Base-by-base conservation (phyloP, 2,113 vertebrate genomes). In the Cyphomyrus plagiostoma region DNA sequence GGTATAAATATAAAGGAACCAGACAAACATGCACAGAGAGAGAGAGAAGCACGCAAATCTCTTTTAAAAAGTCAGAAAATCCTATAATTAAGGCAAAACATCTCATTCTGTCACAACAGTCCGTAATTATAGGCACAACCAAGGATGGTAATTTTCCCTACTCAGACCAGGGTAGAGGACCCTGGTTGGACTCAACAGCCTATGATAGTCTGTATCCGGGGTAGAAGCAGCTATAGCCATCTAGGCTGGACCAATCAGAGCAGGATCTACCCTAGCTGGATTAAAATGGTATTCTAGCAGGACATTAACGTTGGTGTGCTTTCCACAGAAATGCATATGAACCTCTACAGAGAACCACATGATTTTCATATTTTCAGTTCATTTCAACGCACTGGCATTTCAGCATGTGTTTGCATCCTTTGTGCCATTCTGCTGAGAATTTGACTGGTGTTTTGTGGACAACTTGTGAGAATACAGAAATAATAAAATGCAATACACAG, bases 1-100 rank as follows among this genome's bases (percentile, higher is more conserved):
- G 21, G 26, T 48, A 26, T 13, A 26, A 10, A 49, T 49, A 86
- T 7, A 13, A 21, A 53, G 17, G 30, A 10, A 62, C n/a, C 21
- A 42, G 7, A 58, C 52, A 87, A 9, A 42, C 56, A 35, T 2
- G 5, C 1, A 56, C 5, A 21, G 1, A 53, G 52, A 21, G 52
- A 53, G 19, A 53, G 17, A 52, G 19, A 58, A 7, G 52, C 52
- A 86, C 21, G 9, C 21, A 35, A 30, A 26, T 70, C 62, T 13
- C 26, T 4, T 70, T 35, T 45, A 30, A 62, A 62, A 88, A 9
- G 45, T 70, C 13, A 2, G 21, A 9, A 70, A 70, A 88, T 42
- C 86, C 53, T 39, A 88, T 39, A 56, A 88, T 56, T 62, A 88
- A 88, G 86, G 86, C 53, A 56, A 39, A 56, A 23, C 50, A 17